Percentiles rank a stretch among this genome's conserved stretches.
Evolutionary conservation across 2,113 vertebrate species (phyloP).

Genomic region (Dicaeum eximium): DNA sequence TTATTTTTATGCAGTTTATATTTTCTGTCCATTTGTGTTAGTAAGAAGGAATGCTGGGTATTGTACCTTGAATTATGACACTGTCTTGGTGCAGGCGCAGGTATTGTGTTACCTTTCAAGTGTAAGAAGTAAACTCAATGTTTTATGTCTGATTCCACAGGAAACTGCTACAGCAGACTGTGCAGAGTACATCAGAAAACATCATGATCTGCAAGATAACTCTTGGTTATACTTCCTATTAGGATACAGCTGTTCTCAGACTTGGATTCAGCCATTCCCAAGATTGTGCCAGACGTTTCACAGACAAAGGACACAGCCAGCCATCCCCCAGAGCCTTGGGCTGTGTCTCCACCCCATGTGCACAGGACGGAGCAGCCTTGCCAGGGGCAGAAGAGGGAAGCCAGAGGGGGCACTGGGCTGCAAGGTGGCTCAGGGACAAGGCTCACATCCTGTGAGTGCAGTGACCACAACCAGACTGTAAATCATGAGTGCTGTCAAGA

Average conservation of each 20-base stretch:
- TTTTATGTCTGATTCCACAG: not conserved
- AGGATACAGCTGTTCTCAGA: not conserved
- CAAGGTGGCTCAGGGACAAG: rapidly evolving
- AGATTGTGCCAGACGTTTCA: not conserved
- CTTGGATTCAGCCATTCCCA: not conserved
- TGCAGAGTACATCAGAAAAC: not conserved
- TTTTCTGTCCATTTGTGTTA: not conserved
- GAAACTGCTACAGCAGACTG: not conserved
- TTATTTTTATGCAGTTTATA: not conserved
- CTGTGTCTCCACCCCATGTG: rapidly evolving
- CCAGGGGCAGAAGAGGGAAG: not conserved
- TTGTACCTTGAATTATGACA: not conserved
- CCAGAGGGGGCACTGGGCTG: too few relatives aligned
- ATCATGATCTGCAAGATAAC: not conserved
- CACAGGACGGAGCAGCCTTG: not conserved
- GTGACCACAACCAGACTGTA: not conserved
- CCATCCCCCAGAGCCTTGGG: too few relatives aligned
- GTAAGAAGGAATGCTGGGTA: not conserved
- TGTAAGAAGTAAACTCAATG: not conserved
- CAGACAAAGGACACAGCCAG: not conserved
- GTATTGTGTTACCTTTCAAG: not conserved
- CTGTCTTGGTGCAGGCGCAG: not conserved
- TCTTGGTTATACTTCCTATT: not conserved
- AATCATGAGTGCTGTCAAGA: not conserved
- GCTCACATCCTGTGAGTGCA: not conserved